Base-by-base conservation (phyloP, 2,797 vertebrate species). In the Enoplosus armatus region DNA sequence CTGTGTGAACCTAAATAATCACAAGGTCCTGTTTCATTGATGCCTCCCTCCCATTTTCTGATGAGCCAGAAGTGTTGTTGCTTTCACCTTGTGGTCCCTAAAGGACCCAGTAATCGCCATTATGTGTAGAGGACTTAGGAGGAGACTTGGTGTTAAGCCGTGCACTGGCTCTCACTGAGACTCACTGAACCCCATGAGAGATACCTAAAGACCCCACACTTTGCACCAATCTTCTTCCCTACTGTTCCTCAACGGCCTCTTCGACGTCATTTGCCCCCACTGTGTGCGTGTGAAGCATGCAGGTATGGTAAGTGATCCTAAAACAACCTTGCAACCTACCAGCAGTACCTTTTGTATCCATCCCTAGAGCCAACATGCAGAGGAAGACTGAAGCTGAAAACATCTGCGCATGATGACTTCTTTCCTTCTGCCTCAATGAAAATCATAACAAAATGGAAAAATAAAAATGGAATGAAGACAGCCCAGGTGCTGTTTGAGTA, bases 1-100 rank as follows among this genome's bases (percentile, higher is more conserved):
- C 79, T 79, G 85, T 79, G 85, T 66, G 88, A 85, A 81, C 82
- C 84, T 85, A 87, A 93, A 89, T 90, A 89, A 93, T 89, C 76
- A 87, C 75, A 85, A 68, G 74, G 73, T 89, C 87, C 77, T 20
- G 50, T 90, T 90, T 83, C 83, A 74, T 27, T 43, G 53, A 78
- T 16, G 72, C 84, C 77, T 81, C 85, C 85, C 85, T 88, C 51
- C 77, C 62, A 77, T 78, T 83, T 90, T 80, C 72, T 82, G 77
- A 91, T 86, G 89, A 91, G 83, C 61, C 41, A 62, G 53, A 75
- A 82, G 61, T 53, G 78, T 62, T 78, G 75, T 54, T 86, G 76
- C 75, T 76, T 76, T 79, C 82, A 86, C 81, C 77, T 86, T 85
- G 65, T 33, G 62, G 66, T 80, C 84, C 79, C 69, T 51, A 29